Percentiles rank a stretch among this genome's conserved stretches.
These are phyloP conservation scores for Lasioglossum vierecki DNA, from an alignment of 2,888 invertebrate genomes.

Conservation along the genomic window DNA sequence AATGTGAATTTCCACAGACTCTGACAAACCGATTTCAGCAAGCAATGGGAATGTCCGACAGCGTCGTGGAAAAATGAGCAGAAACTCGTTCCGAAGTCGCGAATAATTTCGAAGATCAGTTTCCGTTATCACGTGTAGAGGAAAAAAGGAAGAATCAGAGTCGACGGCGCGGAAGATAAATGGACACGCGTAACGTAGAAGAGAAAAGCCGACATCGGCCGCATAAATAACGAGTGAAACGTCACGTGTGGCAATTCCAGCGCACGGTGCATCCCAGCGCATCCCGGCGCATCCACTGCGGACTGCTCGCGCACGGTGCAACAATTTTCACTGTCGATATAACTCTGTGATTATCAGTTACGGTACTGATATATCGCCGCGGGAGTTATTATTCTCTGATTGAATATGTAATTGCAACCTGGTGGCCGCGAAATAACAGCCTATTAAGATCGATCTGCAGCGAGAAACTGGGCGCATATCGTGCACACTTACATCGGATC, in stretches of 20 bases:
- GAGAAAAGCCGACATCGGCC: conserved; percentile 43
- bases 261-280: conserved; percentile 32
- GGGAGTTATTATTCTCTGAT: conserved; percentile 76
- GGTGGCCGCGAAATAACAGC: conserved; percentile 72
- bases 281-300: not conserved
- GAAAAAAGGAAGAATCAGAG: not conserved
- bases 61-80: not conserved
- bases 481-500: not conserved
- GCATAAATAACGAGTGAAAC: conserved; percentile 71
- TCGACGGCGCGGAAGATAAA: conserved; percentile 36
- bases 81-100: not conserved
- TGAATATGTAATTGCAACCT: conserved; percentile 78
- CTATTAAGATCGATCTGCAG: conserved; percentile 65
- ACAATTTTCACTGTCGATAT: conserved; percentile 47
- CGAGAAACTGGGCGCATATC: conserved; percentile 14
- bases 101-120: conserved; percentile 31
- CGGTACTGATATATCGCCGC: conserved; percentile 70
- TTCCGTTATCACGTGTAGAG: conserved; percentile 42
- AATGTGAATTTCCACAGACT: not conserved
- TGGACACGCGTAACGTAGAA: conserved; percentile 31
- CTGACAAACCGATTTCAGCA: not conserved
- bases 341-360: conserved; percentile 64
- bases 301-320: conserved; percentile 23
- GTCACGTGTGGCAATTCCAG: conserved; percentile 58
- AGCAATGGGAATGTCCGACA: not conserved